Base-by-base conservation (phyloP, 2,797 vertebrate genomes). In the Otolemur crassicaudatus region DNA sequence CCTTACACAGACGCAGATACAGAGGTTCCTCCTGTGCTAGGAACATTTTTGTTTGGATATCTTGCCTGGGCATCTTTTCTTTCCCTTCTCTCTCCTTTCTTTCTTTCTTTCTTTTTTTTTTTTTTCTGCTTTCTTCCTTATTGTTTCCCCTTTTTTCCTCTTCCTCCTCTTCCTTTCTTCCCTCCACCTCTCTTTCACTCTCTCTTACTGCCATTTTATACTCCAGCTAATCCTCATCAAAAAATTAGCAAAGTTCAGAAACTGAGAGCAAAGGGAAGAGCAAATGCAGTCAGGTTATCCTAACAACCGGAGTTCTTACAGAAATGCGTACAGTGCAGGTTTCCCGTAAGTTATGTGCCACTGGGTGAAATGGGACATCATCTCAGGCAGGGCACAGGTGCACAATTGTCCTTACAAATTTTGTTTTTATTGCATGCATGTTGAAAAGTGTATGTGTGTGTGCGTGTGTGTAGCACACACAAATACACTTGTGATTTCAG, bases 401-500 rank as follows among this genome's bases (percentile, higher is more conserved):
- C 12, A 17, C 83, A 0, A 49, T 80, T 84, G 65, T 69, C 75
- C 61, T 60, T 0, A 9, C 23, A 69, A 20, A 60, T 63, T 86
- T 53, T 58, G 25, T 92, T 53, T 95, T 87, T 80, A 77, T 63
- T 60, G 61, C 60, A 8, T 25, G 20, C 46, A 5, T 63, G n/a
- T 29, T 90, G 79, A 65, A 83, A 72, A 87, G 7, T 65, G 63
- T 65, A 43, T 70, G 31, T 10, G 17, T 65, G 60, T 69, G 14
- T 34, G 29, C 60, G 1, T 82, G 25, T 56, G 3, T 67, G 17
- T 70, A n/a, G 27, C 49, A 76, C 72, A 73, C 40, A 4, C 40
- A 40, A 40, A 75, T 83, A 77, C 69, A 83, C 90, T 53, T 53
- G 37, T 79, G 87, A 95, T 85, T 87, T 87, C 73, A 60, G 56